phyloP scores from a whole-genome alignment of 2,888 invertebrate species.

The Campoplex capitator region DNA sequence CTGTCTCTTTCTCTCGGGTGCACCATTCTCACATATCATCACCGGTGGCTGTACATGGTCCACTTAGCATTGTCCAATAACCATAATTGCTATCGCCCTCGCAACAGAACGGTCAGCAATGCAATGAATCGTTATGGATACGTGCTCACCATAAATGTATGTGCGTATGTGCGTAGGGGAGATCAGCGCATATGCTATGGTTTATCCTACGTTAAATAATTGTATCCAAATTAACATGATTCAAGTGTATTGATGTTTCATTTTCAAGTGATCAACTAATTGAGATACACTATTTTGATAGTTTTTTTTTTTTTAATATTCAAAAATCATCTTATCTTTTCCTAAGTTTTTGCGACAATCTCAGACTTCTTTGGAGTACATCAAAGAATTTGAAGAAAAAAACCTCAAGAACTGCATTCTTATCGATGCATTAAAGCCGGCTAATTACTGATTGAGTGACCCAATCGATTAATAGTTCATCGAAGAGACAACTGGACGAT shows the following conservation, averaged over 20 bases:
- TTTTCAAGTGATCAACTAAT: neutral
- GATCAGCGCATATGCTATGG: neutral
- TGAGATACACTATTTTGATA: neutral
- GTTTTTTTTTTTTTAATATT: neutral
- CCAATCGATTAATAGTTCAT: neutral
- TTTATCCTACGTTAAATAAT: neutral
- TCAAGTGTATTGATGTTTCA: neutral
- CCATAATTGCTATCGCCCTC: constrained; percentile 71
- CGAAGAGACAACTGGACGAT: neutral
- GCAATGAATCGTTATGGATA: constrained; percentile 38
- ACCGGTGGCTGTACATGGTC: constrained; percentile 64
- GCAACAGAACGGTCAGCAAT: constrained; percentile 62
- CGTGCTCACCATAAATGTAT: constrained; percentile 8
- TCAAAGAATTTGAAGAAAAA: neutral
- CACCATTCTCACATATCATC: constrained; percentile 70
- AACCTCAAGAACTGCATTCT: neutral
- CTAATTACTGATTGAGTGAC: neutral
- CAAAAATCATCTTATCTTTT: neutral
- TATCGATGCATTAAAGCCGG: neutral
- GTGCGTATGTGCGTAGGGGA: constrained; percentile 5
- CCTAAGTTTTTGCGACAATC: no score
- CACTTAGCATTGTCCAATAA: constrained; percentile 74
- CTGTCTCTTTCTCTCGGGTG: constrained; percentile 31
- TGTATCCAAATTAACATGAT: neutral
- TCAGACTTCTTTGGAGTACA: neutral